These are phyloP conservation scores for Lophochroa leadbeateri DNA, from an alignment of 2,113 vertebrate species.

Conservation along the genomic window DNA sequence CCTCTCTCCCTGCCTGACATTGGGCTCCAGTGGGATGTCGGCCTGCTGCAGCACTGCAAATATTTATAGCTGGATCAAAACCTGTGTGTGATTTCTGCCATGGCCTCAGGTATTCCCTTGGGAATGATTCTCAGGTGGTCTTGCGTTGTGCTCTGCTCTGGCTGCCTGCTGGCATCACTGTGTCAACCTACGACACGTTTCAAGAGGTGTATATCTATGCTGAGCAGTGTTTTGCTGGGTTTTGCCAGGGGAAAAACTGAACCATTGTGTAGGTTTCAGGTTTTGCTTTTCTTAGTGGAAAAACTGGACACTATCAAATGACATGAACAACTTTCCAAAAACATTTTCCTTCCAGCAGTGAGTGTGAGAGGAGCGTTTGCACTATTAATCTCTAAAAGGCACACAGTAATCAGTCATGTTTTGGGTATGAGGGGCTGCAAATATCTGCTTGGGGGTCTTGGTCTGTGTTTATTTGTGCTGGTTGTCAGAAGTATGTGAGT, in stretches of 20 bases:
- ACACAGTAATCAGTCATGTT: not conserved
- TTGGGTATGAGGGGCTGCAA: not conserved
- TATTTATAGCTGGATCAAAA: not conserved
- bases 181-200: not conserved
- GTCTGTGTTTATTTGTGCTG: not conserved
- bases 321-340: not conserved
- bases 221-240: not conserved
- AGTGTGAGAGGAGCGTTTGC: not conserved
- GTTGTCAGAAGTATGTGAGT: not conserved
- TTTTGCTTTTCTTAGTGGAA: slow-evolving; percentile 49
- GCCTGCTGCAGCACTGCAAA: not conserved
- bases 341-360: slow-evolving; percentile 2
- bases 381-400: not conserved
- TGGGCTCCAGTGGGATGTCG: fast-evolving
- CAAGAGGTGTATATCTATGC: not conserved
- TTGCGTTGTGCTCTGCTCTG: not conserved
- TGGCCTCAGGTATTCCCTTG: not conserved
- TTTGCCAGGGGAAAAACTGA: slow-evolving; percentile 44
- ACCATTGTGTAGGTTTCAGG: not conserved
- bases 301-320: slow-evolving; percentile 35
- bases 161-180: not conserved
- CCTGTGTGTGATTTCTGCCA: not conserved
- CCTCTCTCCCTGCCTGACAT: not conserved
- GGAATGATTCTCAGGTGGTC: not conserved
- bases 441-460: not conserved